phyloP scores from a whole-genome alignment of 2,888 invertebrate genomes.

The Yponomeuta evonymella region DNA sequence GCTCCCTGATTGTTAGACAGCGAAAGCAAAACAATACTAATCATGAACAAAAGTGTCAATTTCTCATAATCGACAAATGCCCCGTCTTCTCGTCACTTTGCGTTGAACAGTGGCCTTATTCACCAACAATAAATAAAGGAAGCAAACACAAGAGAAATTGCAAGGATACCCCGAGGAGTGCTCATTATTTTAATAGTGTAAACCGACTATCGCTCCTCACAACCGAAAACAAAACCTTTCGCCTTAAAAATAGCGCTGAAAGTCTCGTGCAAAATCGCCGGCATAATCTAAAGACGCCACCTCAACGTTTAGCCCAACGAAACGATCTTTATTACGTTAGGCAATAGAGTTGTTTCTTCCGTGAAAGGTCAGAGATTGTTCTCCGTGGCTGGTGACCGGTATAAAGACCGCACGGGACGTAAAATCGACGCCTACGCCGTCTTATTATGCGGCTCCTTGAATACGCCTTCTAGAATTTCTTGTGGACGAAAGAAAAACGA shows the following conservation, averaged over 20 bases:
- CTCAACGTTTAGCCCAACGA: neutral
- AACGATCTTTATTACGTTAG: neutral
- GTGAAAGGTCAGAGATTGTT: constrained; percentile 25
- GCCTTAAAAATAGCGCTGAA: constrained; percentile 28
- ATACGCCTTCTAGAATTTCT: constrained; percentile 20
- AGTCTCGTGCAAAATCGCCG: constrained; percentile 24
- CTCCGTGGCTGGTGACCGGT: constrained; percentile 39
- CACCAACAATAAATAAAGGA: constrained; percentile 64
- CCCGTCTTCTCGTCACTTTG: constrained; percentile 16
- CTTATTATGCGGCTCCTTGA: constrained; percentile 43
- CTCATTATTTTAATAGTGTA: constrained; percentile 70
- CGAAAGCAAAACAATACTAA: too few relatives aligned
- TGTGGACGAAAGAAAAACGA: constrained; percentile 16
- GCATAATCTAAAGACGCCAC: constrained; percentile 24
- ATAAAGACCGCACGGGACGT: constrained; percentile 55
- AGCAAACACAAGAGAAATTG: constrained; percentile 67
- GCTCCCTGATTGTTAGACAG: too few relatives aligned
- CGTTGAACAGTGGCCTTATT: constrained; percentile 58
- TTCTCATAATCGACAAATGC: constrained; percentile 23
- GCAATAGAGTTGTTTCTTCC: constrained; percentile 31
- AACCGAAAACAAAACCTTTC: constrained; percentile 32
- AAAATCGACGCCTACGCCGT: constrained; percentile 52
- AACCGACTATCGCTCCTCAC: constrained; percentile 27
- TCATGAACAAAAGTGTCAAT: constrained; percentile 22
- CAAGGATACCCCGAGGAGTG: constrained; percentile 61